Conservation (phyloP, 1,140 invertebrate species). For the Panagrolaimus sp. region DNA sequence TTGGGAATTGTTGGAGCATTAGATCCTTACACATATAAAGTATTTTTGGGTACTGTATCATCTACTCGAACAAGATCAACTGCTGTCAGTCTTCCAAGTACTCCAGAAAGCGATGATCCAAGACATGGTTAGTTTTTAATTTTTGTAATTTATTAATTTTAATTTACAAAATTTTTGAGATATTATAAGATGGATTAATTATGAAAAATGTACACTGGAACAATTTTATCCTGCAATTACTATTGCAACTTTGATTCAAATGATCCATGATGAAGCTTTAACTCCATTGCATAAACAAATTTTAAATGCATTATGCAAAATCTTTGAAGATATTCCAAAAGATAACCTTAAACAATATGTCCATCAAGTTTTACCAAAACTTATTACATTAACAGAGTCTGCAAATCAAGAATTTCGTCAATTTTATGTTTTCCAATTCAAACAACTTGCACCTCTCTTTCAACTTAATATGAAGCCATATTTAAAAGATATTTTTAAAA, state of each 20-base stretch:
- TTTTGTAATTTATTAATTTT: not conserved
- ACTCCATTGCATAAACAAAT: slow-evolving; percentile 87
- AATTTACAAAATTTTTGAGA: slow-evolving; percentile 32
- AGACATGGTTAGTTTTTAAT: slow-evolving; percentile 20
- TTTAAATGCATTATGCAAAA: slow-evolving; percentile 87
- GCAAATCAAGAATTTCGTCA: slow-evolving; percentile 47
- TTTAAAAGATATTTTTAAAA: slow-evolving; percentile 83
- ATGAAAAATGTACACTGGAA: slow-evolving; percentile 68
- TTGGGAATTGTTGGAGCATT: slow-evolving; percentile 72
- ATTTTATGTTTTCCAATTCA: slow-evolving; percentile 86
- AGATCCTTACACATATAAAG: slow-evolving; percentile 95
- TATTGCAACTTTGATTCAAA: slow-evolving; percentile 86
- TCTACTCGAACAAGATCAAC: slow-evolving; percentile 42
- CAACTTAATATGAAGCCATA: slow-evolving; percentile 93
- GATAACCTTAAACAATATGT: slow-evolving; percentile 64
- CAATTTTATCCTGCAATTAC: slow-evolving; percentile 97
- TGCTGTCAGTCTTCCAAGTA: slow-evolving; percentile 48
- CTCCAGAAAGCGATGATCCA: slow-evolving; percentile 26
- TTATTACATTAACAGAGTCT: slow-evolving; percentile 37
- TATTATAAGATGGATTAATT: slow-evolving; percentile 57
- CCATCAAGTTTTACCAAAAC: slow-evolving; percentile 41
- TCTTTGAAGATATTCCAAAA: slow-evolving; percentile 91
- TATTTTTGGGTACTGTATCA: slow-evolving; percentile 60
- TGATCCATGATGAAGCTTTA: slow-evolving; percentile 83
- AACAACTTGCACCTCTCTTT: slow-evolving; percentile 78